These are phyloP conservation scores for Odobenus rosmarus DNA, from an alignment of 2,113 vertebrate genomes.

Conservation along the genomic window DNA sequence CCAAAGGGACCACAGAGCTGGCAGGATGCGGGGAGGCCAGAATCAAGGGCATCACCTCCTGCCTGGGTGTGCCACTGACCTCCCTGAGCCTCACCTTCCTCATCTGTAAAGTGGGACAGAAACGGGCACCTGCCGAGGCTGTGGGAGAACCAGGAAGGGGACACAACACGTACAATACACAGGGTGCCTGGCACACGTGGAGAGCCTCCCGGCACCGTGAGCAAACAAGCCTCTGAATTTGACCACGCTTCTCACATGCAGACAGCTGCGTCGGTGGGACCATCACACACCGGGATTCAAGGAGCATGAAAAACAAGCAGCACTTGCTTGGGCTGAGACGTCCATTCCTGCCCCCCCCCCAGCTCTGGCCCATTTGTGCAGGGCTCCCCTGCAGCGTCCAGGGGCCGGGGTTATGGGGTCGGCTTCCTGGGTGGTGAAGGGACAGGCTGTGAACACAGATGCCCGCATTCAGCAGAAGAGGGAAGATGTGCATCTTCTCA, in stretches of 20 bases:
- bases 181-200: not conserved
- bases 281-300: accelerated
- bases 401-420: too few relatives aligned
- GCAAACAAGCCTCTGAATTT: not conserved
- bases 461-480: not conserved
- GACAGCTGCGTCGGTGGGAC: too few relatives aligned
- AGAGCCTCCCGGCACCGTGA: not conserved
- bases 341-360: not conserved
- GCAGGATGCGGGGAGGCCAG: not conserved
- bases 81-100: not conserved
- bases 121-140: not conserved
- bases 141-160: not conserved
- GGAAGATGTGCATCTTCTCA: not conserved
- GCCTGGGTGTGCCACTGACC: not conserved
- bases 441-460: not conserved
- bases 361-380: not conserved
- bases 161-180: not conserved
- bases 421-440: not conserved
- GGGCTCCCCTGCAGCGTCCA: not conserved
- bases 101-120: not conserved
- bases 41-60: not conserved
- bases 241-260: not conserved
- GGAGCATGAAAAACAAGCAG: not conserved
- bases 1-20: not conserved
- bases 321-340: too few relatives aligned